phyloP scores from a whole-genome alignment of 2,888 invertebrate genomes.

The Lasioglossum zephyrum region DNA sequence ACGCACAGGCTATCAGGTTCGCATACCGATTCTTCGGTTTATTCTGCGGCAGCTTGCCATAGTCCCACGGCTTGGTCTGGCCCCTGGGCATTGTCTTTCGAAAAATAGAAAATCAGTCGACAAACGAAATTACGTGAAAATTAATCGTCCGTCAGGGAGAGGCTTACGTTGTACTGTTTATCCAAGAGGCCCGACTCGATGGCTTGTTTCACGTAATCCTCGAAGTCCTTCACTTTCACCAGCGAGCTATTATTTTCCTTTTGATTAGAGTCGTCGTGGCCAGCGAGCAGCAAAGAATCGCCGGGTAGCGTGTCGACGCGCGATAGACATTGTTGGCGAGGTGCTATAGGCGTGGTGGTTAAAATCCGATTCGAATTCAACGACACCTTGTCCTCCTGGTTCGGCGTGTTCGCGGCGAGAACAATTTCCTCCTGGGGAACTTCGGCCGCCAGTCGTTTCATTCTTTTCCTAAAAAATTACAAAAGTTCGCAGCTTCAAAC shows the following conservation, averaged over 20 bases:
- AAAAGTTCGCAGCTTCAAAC: too few relatives aligned
- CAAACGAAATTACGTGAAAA: not conserved
- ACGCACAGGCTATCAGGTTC: slow-evolving; percentile 85
- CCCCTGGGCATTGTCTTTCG: slow-evolving; percentile 83
- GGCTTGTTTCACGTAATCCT: slow-evolving; percentile 81
- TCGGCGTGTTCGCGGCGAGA: slow-evolving; percentile 17
- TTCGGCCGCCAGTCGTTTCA: not conserved
- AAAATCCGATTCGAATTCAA: slow-evolving; percentile 17
- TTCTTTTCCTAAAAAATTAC: slow-evolving; percentile 29
- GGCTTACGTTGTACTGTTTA: slow-evolving; percentile 79
- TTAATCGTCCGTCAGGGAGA: not conserved
- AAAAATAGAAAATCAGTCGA: not conserved
- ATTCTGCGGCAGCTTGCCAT: slow-evolving; percentile 82
- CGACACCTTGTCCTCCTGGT: slow-evolving; percentile 12
- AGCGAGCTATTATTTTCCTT: slow-evolving; percentile 39
- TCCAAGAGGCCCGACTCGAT: slow-evolving; percentile 78
- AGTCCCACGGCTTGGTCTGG: slow-evolving; percentile 81
- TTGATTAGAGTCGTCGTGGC: not conserved
- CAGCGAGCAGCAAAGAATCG: not conserved
- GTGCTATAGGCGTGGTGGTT: not conserved
- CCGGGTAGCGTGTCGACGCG: slow-evolving; percentile 10
- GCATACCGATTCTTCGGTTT: slow-evolving; percentile 85
- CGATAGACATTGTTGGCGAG: slow-evolving; percentile 34
- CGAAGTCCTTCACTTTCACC: slow-evolving; percentile 80
- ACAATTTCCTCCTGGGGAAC: slow-evolving; percentile 35